Conservation (phyloP, 2,797 vertebrate genomes). For the Strix occidentalis region DNA sequence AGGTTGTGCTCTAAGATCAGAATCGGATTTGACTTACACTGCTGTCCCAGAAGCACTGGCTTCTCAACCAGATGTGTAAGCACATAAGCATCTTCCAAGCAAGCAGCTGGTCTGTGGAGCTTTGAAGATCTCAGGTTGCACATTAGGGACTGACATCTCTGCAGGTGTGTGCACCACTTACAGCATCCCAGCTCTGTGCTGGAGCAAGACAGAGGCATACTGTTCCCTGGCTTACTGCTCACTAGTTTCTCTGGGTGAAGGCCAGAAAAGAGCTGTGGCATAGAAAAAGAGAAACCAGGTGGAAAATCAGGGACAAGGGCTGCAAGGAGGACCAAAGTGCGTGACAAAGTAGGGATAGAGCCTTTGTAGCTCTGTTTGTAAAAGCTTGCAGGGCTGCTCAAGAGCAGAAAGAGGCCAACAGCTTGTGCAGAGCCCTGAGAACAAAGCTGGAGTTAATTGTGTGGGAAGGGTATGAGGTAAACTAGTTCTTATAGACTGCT, state of each 20-base stretch:
- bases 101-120: neutral
- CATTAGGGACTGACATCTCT: neutral
- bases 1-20: neutral
- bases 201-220: neutral
- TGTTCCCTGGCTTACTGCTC: neutral
- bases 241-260: neutral
- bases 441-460: neutral
- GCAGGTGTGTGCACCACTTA: neutral
- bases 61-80: neutral
- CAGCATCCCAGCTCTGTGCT: neutral
- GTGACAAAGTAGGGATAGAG: neutral
- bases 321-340: neutral
- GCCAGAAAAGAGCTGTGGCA: neutral
- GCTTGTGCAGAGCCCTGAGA: neutral
- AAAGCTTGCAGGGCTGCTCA: neutral
- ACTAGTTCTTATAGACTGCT: neutral
- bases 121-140: neutral
- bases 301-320: neutral
- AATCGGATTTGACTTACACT: neutral
- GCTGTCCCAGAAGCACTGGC: neutral
- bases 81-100: neutral
- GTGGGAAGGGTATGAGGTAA: neutral
- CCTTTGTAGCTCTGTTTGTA: neutral
- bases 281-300: neutral
- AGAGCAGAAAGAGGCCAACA: neutral